Percentiles rank a stretch among this genome's conserved stretches.
These are phyloP conservation scores for Acromyrmex echinatior DNA, from an alignment of 1,140 invertebrate genomes.

Conservation along the genomic window DNA sequence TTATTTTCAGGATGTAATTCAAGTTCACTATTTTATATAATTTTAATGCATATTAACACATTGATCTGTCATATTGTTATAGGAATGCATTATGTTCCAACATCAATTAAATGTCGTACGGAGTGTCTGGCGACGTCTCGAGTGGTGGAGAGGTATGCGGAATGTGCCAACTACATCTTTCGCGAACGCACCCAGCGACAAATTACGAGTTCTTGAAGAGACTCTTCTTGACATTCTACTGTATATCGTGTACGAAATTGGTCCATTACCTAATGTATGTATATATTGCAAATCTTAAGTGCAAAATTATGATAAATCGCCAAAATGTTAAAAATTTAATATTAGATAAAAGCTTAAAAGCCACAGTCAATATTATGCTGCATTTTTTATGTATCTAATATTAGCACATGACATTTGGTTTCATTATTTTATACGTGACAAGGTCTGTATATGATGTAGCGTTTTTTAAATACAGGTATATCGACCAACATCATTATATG, in stretches of 20 bases:
- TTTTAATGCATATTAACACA: not conserved
- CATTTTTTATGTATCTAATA: not conserved
- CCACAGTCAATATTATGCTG: not conserved
- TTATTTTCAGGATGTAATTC: not conserved
- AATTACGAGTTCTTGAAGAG: conserved; percentile 93
- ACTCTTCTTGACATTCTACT: conserved; percentile 93
- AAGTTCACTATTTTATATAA: not conserved
- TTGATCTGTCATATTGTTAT: conserved; percentile 60
- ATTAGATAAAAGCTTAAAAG: too few species aligned
- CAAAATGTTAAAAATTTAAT: not conserved
- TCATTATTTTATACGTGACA: not conserved
- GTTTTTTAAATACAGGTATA: conserved; percentile 76
- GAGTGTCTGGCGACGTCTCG: conserved; percentile 91
- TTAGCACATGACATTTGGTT: not conserved
- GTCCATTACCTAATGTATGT: conserved; percentile 85
- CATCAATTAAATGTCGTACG: conserved; percentile 93
- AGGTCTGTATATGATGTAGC: not conserved
- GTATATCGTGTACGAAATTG: conserved; percentile 89
- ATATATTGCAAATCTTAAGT: conserved; percentile 72
- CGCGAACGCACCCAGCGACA: conserved; percentile 90
- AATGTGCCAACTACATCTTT: conserved; percentile 85
- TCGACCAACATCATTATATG: conserved; percentile 85
- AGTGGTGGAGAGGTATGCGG: conserved; percentile 86
- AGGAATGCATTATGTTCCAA: conserved; percentile 93
- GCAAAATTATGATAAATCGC: not conserved